Percentiles rank a stretch among this genome's conserved stretches.
Evolutionary conservation across 1,140 invertebrate genomes (phyloP).

Genomic region (Eumaeus atala): DNA sequence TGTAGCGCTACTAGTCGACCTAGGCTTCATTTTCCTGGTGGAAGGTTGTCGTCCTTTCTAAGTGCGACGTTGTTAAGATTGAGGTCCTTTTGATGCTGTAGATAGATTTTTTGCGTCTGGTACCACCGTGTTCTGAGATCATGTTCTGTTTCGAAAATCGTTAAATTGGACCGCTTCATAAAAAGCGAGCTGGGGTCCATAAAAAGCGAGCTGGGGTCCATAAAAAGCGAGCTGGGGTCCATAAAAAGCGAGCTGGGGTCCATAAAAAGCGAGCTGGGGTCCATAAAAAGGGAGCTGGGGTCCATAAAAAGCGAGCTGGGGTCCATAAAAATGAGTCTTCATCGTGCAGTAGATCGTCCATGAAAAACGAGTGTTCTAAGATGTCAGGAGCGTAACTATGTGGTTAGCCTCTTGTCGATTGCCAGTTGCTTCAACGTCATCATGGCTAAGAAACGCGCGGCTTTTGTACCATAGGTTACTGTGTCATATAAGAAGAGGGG

Average conservation of each 20-base stretch:
- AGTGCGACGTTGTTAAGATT: background rate
- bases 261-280: constrained; percentile 7
- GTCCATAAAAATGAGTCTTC: background rate
- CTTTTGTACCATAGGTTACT: too few species aligned
- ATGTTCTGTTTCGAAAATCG: background rate
- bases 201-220: background rate
- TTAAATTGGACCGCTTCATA: background rate
- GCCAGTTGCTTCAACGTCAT: too few species aligned
- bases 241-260: too few species aligned
- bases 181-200: constrained; percentile 3
- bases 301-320: constrained; percentile 4
- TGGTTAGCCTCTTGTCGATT: too few species aligned
- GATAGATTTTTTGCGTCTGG: background rate
- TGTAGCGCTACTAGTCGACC: constrained; percentile 15
- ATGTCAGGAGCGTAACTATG: too few species aligned
- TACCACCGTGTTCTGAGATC: constrained; percentile 1
- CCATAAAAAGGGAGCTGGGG: too few species aligned
- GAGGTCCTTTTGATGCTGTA: background rate
- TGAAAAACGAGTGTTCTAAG: too few species aligned
- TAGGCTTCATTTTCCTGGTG: constrained; percentile 16
- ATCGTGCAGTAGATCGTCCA: too few species aligned
- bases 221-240: constrained; percentile 6
- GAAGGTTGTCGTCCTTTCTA: constrained; percentile 4
- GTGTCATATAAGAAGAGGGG: too few species aligned
- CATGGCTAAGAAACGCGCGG: too few species aligned